Percentiles rank a stretch among this genome's conserved stretches.
Conservation (phyloP, 2,888 invertebrate genomes). For the Eupithecia subumbrata region DNA sequence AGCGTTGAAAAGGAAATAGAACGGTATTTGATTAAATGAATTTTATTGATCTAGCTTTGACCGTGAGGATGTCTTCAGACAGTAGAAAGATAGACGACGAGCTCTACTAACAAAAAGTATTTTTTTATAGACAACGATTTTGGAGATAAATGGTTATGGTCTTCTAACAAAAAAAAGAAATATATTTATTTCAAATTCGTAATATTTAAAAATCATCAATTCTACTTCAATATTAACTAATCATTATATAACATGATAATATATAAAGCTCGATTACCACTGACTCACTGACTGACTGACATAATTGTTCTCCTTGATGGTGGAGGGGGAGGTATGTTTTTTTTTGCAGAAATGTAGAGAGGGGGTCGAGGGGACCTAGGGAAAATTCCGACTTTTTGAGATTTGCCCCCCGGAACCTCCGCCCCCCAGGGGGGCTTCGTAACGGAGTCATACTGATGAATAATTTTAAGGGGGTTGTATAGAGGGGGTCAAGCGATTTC, state of each 20-base stretch:
- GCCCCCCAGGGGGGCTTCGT: too few relatives aligned
- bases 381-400: too few relatives aligned
- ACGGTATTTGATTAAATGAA: conserved; percentile 10
- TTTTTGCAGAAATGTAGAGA: too few relatives aligned
- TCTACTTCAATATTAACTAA: background rate
- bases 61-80: conserved; percentile 8
- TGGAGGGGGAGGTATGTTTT: too few relatives aligned
- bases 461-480: too few relatives aligned
- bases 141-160: background rate
- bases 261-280: too few relatives aligned
- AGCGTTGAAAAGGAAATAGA: conserved; percentile 30
- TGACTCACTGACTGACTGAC: too few relatives aligned
- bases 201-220: background rate
- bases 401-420: too few relatives aligned
- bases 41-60: conserved; percentile 10
- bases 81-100: background rate
- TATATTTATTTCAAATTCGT: background rate
- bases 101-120: background rate
- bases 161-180: background rate
- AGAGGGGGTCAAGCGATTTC: too few relatives aligned
- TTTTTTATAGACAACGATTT: background rate
- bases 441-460: too few relatives aligned
- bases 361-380: too few relatives aligned
- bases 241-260: background rate
- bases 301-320: too few relatives aligned